These are phyloP conservation scores for Temnothorax longispinosus DNA, from an alignment of 1,140 invertebrate genomes.

Conservation along the genomic window DNA sequence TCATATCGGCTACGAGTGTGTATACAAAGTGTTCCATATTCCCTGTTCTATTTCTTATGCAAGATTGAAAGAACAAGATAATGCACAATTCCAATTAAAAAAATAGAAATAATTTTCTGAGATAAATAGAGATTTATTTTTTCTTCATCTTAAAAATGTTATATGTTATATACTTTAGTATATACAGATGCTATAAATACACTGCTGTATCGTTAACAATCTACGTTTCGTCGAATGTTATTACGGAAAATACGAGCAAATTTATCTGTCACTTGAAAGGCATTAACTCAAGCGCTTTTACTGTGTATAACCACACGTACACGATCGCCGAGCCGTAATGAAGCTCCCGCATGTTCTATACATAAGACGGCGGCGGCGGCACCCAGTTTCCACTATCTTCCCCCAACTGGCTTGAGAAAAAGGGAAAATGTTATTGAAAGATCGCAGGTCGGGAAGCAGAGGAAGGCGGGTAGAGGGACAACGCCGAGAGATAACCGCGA, in stretches of 20 bases:
- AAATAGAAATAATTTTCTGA: not conserved
- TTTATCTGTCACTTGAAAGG: constrained; percentile 33
- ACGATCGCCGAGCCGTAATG: constrained; percentile 15
- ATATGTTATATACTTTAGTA: not conserved
- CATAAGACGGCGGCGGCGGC: constrained; percentile 42
- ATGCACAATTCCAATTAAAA: not conserved
- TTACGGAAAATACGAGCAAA: not conserved
- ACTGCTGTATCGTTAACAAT: not conserved
- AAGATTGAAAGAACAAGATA: not conserved
- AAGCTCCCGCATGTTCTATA: constrained; percentile 43
- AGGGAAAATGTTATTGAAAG: constrained; percentile 84
- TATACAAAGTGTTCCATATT: constrained; percentile 24
- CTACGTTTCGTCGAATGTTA: constrained; percentile 9
- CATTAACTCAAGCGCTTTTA: constrained; percentile 38
- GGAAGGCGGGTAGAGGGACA: constrained; percentile 7
- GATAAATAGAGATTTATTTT: not conserved
- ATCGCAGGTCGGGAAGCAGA: constrained; percentile 52
- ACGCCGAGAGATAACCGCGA: constrained; percentile 28
- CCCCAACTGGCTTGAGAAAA: constrained; percentile 31
- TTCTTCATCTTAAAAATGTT: not conserved
- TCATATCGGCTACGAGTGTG: not conserved
- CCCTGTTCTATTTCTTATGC: constrained; percentile 2
- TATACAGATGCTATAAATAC: not conserved
- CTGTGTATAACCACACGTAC: constrained; percentile 57
- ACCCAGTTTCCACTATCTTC: constrained; percentile 38